These are phyloP conservation scores for Phalacrocorax carbo DNA, from an alignment of 2,113 vertebrate species.

Conservation along the genomic window DNA sequence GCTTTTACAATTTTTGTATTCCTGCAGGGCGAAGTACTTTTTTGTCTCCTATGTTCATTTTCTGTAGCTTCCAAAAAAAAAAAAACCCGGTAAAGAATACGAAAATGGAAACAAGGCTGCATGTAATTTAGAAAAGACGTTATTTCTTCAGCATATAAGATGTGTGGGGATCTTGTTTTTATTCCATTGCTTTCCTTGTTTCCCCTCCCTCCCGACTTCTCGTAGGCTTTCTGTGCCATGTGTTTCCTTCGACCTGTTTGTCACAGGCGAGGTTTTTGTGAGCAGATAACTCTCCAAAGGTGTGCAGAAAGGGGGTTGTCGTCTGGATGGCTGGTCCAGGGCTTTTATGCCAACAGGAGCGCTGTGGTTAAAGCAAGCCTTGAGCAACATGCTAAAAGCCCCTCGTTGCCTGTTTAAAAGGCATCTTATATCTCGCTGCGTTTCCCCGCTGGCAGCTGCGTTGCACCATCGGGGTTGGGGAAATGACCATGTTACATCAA, in stretches of 20 bases:
- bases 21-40: conserved; percentile 86
- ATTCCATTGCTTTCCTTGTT: conserved; percentile 48
- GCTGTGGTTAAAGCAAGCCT: not conserved
- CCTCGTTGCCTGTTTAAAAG: not conserved
- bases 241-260: conserved; percentile 20
- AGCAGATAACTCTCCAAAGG: not conserved
- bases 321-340: not conserved
- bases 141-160: conserved; percentile 56
- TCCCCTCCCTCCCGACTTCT: conserved; percentile 6
- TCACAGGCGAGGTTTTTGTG: not conserved
- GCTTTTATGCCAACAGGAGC: not conserved
- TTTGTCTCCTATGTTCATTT: conserved; percentile 81
- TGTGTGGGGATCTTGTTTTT: conserved; percentile 30
- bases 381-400: not conserved
- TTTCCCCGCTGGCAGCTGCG: not conserved
- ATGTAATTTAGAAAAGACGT: conserved; percentile 71
- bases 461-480: not conserved
- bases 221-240: not conserved
- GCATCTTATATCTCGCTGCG: not conserved
- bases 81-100: conserved; percentile 46
- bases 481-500: not conserved
- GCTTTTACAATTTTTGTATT: conserved; percentile 85
- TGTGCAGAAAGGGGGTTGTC: not conserved
- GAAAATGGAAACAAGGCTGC: conserved; percentile 67
- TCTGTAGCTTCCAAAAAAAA: conserved; percentile 78